Evolutionary conservation across 2,113 vertebrate species (phyloP), one percentile per base, ranked within the genome.

Genomic region (Brachyistius frenatus): DNA sequence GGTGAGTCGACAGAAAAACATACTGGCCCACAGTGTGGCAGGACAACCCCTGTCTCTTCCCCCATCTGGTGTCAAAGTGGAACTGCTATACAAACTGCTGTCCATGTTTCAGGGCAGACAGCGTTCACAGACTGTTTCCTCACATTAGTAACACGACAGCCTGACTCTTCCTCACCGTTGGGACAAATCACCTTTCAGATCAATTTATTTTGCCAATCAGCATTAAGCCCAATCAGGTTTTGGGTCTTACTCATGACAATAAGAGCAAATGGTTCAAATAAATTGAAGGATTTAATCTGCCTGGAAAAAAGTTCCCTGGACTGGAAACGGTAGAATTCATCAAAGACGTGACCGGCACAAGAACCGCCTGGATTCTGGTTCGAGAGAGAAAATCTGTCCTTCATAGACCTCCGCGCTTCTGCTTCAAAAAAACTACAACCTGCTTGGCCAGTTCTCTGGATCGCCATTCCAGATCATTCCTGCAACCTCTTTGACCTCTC

Each of bases 1-100:
- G 94, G 90, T 86, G 88, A 63, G 87, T 86, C 62, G 88, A 80
- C 91, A 83, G 85, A 79, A 94, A 81, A 79, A 66, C 81, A 55
- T 94, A 94, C 95, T 95, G 92, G 96, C 96, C 96, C 95, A 37
- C 92, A 93, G 95, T 95, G 96, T 95, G 94, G 95, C 95, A 92
- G 95, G 94, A 94, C 84, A 86, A 90, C 80, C 67, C 81, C 76
- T 66, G 89, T 86, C 81, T 85, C 65, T 78, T 57, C 68, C 66
- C 46, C 32, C 56, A 55, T 76, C 84, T 68, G 81, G 84, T 84
- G 90, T 89, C 84, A 66, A 67, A 87, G 90, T 88, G 83, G 81
- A 86, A 87, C 88, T 75, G 71, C 74, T 71, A 36, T 47, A 74
- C 52, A 64, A 85, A 88, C 81, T 67, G 79, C 67, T 87, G 80